A percentile compares a stretch with the other conserved stretches of the same genome.
phyloP scores from a whole-genome alignment of 2,888 invertebrate genomes.

The Cephalotes varians region DNA sequence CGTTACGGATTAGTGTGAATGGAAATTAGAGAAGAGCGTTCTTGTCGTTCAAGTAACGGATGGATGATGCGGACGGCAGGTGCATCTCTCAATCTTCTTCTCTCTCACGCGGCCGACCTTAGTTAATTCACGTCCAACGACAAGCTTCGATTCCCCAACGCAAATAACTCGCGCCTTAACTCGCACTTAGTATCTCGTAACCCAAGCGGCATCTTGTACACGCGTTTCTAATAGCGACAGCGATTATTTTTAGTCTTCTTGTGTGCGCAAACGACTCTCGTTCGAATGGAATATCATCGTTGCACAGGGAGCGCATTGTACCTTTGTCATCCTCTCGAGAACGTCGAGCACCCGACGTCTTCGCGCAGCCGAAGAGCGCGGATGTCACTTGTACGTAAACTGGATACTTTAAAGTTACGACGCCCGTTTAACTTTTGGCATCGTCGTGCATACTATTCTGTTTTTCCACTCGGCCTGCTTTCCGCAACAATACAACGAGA shows the following conservation, averaged over 20 bases:
- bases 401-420: constrained; percentile 16
- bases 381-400: constrained; percentile 19
- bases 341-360: constrained; percentile 26
- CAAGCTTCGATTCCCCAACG: constrained; percentile 53
- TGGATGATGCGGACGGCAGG: constrained; percentile 58
- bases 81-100: constrained; percentile 58
- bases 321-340: constrained; percentile 39
- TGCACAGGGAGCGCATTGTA: constrained; percentile 30
- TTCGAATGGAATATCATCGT: constrained; percentile 34
- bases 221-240: constrained; percentile 41
- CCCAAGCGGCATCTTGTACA: constrained; percentile 23
- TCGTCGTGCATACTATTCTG: neutral
- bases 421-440: constrained; percentile 23
- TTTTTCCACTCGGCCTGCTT: constrained; percentile 1
- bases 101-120: constrained; percentile 46
- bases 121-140: constrained; percentile 54
- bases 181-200: constrained; percentile 44
- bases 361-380: constrained; percentile 12
- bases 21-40: constrained; percentile 58
- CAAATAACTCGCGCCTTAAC: constrained; percentile 52
- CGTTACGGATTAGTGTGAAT: constrained; percentile 59
- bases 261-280: constrained; percentile 29
- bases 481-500: constrained; percentile 4
- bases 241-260: constrained; percentile 34
- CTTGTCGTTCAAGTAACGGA: constrained; percentile 60